Evolutionary conservation across 37 sponge, comb jelly and placozoan species (phyloP).

Genomic region (Ianthella basta): DNA sequence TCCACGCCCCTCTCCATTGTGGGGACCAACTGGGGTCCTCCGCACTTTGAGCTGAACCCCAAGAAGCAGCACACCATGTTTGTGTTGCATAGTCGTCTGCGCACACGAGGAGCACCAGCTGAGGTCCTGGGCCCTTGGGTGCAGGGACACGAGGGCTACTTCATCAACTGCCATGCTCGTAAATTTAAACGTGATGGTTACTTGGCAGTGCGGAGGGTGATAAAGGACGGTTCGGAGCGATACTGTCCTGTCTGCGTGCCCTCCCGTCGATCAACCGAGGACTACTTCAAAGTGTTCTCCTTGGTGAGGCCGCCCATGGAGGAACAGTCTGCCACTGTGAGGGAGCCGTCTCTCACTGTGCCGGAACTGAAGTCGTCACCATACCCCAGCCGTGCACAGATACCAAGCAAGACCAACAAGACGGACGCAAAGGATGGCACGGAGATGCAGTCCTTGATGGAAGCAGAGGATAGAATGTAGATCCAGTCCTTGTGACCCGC

Average conservation of each 20-base stretch:
- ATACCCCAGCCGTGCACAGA: too few species aligned
- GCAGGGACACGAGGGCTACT: slow-evolving; percentile 51
- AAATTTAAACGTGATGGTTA: slow-evolving; percentile 42
- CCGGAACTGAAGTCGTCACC: too few species aligned
- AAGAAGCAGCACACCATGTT: slow-evolving; percentile 15
- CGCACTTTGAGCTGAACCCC: slow-evolving; percentile 31
- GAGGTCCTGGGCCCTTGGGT: slow-evolving; percentile 20
- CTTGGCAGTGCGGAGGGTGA: slow-evolving; percentile 17
- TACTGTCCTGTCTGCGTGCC: slow-evolving; percentile 40
- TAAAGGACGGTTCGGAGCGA: background rate
- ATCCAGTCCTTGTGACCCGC: too few species aligned
- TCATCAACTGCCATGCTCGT: slow-evolving; percentile 47
- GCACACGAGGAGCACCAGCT: slow-evolving; percentile 15
- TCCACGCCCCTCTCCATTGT: slow-evolving; percentile 13
- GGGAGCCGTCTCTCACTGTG: too few species aligned
- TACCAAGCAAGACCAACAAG: too few species aligned
- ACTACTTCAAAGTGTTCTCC: slow-evolving; percentile 32
- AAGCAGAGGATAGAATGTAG: too few species aligned
- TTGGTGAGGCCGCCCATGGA: background rate
- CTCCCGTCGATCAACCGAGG: background rate
- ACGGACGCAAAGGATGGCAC: too few species aligned
- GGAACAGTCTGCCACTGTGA: background rate
- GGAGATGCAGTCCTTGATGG: too few species aligned
- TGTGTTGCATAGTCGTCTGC: slow-evolving; percentile 44
- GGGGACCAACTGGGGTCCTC: slow-evolving; percentile 48